These are phyloP conservation scores for Unio delphinus DNA, from an alignment of 2,888 invertebrate species.

Conservation along the genomic window DNA sequence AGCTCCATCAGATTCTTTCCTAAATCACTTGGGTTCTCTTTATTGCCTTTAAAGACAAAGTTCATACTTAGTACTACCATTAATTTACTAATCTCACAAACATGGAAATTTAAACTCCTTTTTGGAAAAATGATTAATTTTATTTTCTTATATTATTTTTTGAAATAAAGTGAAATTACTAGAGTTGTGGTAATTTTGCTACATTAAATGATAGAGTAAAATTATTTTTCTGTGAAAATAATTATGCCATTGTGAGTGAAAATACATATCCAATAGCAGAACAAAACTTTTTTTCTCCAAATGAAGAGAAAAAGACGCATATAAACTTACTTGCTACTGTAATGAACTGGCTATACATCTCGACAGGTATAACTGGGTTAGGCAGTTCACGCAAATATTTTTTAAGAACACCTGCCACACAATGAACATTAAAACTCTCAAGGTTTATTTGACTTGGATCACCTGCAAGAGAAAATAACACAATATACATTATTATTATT, in stretches of 20 bases:
- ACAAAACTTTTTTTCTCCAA: no score
- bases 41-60: no score
- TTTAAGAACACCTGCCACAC: constrained; percentile 74
- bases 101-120: no score
- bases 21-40: constrained; percentile 20
- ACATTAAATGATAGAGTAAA: no score
- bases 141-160: no score
- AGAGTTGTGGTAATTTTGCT: no score
- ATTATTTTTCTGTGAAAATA: no score
- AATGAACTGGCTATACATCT: constrained; percentile 82
- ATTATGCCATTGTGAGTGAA: background rate
- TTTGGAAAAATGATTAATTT: no score
- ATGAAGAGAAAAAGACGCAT: no score
- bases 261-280: background rate
- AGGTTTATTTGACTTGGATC: constrained; percentile 58
- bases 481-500: background rate
- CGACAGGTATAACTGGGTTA: constrained; percentile 83
- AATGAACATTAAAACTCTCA: constrained; percentile 55
- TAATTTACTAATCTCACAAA: no score
- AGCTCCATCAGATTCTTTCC: constrained; percentile 50
- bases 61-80: no score
- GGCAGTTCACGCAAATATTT: constrained; percentile 83
- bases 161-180: no score
- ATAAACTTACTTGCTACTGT: constrained; percentile 72
- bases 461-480: constrained; percentile 27